Evolutionary conservation across 2,113 vertebrate species (phyloP), one percentile per base, ranked within the genome.

Genomic region (Isichthys henryi): DNA sequence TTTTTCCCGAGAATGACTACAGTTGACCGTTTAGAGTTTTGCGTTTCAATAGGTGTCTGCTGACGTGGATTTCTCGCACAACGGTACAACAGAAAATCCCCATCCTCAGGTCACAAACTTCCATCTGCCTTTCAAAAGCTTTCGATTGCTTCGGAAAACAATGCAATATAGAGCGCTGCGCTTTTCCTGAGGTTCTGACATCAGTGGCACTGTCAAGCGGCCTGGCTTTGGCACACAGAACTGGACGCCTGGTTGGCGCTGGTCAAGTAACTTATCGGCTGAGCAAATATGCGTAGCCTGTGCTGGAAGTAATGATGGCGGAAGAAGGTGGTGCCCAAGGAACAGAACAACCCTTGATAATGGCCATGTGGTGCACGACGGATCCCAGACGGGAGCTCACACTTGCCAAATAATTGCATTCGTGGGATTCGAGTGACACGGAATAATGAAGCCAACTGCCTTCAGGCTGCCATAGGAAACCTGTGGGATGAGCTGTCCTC

Each of bases 201-300:
- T 82, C 53, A 66, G 13, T 23, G 27, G n/a, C 70, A 31, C 46
- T 3, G 6, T 31, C 49, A 31, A 4, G 10, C 49, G 10, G 15
- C 27, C 46, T 10, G 23, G 5, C 27, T 6, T 86, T 35, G 19
- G 9, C 49, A 19, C 85, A 8, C 43, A 17, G 83, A 66, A 10
- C 62, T 3, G 1, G 6, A 45, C 17, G 21, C 80, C 80, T 23
- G 39, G 45, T 11, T 84, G 35, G 31, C 80, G 43, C 5, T 6
- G 19, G 62, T 39, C 15, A 46, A 95, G 93, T 92, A 94, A 92
- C 94, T 93, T 90, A 93, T 94, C 93, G 93, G 93, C 93, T 91
- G 90, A 93, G 93, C 91, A 85, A 90, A 90, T 87, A 43, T 5
- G 15, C 11, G 74, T 19, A 39, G 86, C 91, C 92, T 91, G 91